These are phyloP conservation scores for Epistrophe eligans DNA, from an alignment of 2,888 invertebrate species.

Conservation along the genomic window DNA sequence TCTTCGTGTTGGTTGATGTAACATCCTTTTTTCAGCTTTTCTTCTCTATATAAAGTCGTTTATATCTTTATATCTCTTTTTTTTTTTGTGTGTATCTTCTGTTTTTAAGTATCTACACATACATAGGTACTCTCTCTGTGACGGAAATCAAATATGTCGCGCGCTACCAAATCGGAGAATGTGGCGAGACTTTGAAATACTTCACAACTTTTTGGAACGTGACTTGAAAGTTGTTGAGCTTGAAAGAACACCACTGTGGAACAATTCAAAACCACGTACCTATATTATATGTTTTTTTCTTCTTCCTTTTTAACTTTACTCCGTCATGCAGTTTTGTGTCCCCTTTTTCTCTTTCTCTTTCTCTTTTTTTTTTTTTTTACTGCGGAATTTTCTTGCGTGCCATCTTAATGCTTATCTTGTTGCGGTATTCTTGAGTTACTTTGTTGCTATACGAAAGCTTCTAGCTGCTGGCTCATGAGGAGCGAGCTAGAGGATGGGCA, in stretches of 20 bases:
- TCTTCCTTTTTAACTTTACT: slow-evolving; percentile 22
- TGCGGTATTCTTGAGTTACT: slow-evolving; percentile 61
- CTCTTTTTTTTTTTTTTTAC: slow-evolving; percentile 3
- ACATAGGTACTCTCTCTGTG: neutral
- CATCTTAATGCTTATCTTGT: slow-evolving; percentile 46
- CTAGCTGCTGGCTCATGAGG: neutral
- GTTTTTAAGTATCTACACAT: slow-evolving; percentile 4
- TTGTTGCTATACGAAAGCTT: slow-evolving; percentile 37
- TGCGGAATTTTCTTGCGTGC: slow-evolving; percentile 51
- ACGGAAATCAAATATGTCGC: slow-evolving; percentile 72
- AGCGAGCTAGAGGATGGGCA: slow-evolving; percentile 17
- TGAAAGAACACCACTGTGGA: slow-evolving; percentile 36
- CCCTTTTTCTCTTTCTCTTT: neutral
- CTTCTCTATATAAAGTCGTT: slow-evolving; percentile 12
- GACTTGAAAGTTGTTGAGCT: slow-evolving; percentile 66
- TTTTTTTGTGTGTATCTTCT: neutral
- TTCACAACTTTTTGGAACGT: slow-evolving; percentile 72
- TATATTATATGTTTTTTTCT: slow-evolving; percentile 24
- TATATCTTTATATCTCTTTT: slow-evolving; percentile 39
- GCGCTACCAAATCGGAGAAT: slow-evolving; percentile 55
- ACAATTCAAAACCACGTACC: slow-evolving; percentile 60
- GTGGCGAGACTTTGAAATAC: slow-evolving; percentile 72
- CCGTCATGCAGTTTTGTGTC: slow-evolving; percentile 35
- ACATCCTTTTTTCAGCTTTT: slow-evolving; percentile 38
- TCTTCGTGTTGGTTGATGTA: slow-evolving; percentile 30